Conservation (phyloP, 2,113 vertebrate species). For the Podarcis muralis region DNA sequence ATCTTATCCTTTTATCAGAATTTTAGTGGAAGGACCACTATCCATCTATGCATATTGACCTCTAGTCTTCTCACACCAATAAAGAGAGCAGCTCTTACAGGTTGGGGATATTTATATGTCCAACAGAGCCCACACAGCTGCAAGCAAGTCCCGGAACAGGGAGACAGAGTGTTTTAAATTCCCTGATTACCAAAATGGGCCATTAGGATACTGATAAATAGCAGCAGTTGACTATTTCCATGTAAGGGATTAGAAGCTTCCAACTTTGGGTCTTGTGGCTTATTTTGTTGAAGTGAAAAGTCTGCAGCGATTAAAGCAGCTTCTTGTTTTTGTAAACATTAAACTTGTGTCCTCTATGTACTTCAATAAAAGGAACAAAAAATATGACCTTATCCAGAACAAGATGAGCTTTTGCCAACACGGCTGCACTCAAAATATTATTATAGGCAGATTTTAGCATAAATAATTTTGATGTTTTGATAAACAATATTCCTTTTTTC, state of each 20-base stretch:
- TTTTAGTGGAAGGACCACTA: background rate
- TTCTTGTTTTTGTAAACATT: constrained; percentile 6
- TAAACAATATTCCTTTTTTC: background rate
- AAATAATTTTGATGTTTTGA: background rate
- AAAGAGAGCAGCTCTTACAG: background rate
- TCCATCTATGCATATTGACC: background rate
- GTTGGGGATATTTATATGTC: background rate
- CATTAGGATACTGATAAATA: background rate
- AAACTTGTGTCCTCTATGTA: background rate
- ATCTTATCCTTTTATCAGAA: background rate
- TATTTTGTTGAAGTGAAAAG: background rate
- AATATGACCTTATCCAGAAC: background rate
- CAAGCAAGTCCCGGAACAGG: background rate
- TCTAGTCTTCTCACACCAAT: background rate
- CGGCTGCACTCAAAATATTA: background rate
- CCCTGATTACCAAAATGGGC: background rate
- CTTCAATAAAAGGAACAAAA: background rate
- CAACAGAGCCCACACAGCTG: background rate
- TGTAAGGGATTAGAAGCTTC: background rate
- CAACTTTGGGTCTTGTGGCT: background rate
- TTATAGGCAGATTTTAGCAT: background rate
- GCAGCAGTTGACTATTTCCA: background rate
- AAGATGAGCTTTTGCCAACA: background rate
- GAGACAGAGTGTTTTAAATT: background rate
- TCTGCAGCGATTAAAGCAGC: background rate